phyloP scores from a whole-genome alignment of 2,888 invertebrate genomes.

The Adelphocoris suturalis region DNA sequence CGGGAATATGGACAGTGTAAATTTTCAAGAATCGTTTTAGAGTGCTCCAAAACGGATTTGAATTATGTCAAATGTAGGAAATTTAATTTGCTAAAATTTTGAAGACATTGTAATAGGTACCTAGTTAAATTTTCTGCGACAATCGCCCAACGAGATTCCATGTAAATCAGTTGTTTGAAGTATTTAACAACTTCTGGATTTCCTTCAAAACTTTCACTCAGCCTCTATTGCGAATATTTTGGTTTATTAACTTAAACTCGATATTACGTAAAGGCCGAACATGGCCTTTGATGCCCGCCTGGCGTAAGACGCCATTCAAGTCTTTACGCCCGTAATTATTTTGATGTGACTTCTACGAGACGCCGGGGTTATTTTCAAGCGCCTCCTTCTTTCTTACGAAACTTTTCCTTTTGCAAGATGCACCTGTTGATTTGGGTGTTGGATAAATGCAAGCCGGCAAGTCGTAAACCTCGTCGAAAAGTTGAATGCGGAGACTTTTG shows the following conservation, averaged over 20 bases:
- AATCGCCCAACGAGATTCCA: too few relatives aligned
- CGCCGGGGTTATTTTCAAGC: neutral
- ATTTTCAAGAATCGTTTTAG: too few relatives aligned
- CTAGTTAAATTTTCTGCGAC: too few relatives aligned
- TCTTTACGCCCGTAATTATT: slow-evolving; percentile 27
- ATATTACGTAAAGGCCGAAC: neutral
- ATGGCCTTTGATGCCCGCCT: neutral
- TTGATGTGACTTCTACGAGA: neutral
- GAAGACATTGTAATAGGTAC: too few relatives aligned
- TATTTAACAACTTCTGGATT: too few relatives aligned
- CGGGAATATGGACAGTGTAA: too few relatives aligned
- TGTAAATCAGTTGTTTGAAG: too few relatives aligned
- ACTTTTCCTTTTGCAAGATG: neutral
- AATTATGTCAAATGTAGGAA: too few relatives aligned
- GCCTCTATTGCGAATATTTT: neutral
- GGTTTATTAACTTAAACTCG: neutral
- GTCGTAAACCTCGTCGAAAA: neutral
- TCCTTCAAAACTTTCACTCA: neutral
- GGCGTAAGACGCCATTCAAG: neutral
- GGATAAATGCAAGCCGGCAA: neutral
- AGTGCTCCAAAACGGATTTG: too few relatives aligned
- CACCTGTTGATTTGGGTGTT: neutral
- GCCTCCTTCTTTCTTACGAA: neutral
- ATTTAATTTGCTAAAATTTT: too few relatives aligned
- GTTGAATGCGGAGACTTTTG: neutral